Conservation (phyloP, 1,140 invertebrate genomes). For the Oscheius sp. region DNA sequence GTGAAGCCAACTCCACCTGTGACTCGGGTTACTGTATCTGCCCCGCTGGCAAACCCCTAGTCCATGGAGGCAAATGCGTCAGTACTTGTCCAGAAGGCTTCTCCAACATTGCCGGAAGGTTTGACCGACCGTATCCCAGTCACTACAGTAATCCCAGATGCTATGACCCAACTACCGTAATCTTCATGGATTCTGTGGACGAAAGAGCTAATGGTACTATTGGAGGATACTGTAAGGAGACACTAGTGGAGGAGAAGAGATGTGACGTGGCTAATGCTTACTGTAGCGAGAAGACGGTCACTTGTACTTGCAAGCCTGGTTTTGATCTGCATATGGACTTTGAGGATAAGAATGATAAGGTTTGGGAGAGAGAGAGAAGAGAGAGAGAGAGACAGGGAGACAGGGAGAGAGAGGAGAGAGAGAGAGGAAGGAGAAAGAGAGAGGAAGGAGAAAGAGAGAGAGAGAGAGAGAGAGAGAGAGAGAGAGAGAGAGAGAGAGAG, state of each 20-base stretch:
- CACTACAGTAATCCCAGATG: slow-evolving; percentile 12
- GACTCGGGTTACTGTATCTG: slow-evolving; percentile 52
- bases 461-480: too few species aligned
- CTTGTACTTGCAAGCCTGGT: slow-evolving; percentile 56
- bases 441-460: too few species aligned
- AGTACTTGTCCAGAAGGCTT: slow-evolving; percentile 57
- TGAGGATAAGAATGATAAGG: slow-evolving; percentile 48
- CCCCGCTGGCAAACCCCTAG: slow-evolving; percentile 41
- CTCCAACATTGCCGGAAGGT: slow-evolving; percentile 58
- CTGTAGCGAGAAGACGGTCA: slow-evolving; percentile 56
- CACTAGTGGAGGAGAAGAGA: slow-evolving; percentile 52
- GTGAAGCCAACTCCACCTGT: slow-evolving; percentile 46
- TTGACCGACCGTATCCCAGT: background rate
- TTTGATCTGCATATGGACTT: slow-evolving; percentile 56
- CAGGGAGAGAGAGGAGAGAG: too few species aligned
- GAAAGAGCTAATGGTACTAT: slow-evolving; percentile 57
- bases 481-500: too few species aligned
- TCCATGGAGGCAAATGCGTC: slow-evolving; percentile 57
- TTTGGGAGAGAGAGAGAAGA: background rate
- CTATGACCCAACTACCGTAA: slow-evolving; percentile 60
- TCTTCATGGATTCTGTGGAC: slow-evolving; percentile 61
- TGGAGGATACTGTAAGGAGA: slow-evolving; percentile 55
- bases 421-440: too few species aligned
- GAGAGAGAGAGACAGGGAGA: too few species aligned
- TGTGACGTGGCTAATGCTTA: slow-evolving; percentile 54